phyloP scores from a whole-genome alignment of 2,797 vertebrate species.

The Octomys mimax region DNA sequence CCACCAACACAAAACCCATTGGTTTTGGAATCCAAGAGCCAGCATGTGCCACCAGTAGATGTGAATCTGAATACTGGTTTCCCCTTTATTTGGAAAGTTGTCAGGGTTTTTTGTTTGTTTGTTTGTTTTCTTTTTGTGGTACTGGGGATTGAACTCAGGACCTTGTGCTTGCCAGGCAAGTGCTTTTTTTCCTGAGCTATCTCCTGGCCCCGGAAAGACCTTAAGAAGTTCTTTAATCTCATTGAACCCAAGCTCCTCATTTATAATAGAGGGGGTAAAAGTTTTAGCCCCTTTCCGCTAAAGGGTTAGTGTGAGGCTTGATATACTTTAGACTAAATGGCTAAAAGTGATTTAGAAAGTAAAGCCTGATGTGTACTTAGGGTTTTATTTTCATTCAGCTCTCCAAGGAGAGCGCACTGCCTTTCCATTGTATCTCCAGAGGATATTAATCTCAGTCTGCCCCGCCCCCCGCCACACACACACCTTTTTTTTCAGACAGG shows the following conservation, averaged over 20 bases:
- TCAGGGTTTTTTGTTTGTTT: background rate
- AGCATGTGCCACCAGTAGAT: background rate
- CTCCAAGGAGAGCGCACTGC: background rate
- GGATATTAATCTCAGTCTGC: background rate
- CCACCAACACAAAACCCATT: background rate
- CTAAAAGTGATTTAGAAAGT: background rate
- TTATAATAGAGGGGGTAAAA: background rate
- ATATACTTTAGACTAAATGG: background rate
- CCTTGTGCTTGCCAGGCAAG: too few species aligned
- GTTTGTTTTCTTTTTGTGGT: too few species aligned
- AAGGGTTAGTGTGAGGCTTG: background rate
- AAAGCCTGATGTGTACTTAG: background rate
- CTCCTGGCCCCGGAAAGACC: too few species aligned
- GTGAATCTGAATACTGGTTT: background rate
- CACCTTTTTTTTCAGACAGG: background rate
- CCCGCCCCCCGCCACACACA: background rate
- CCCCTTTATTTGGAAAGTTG: constrained; percentile 25
- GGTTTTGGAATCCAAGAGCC: background rate
- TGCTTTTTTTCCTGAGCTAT: too few species aligned
- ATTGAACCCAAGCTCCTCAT: background rate
- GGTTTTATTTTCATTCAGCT: background rate
- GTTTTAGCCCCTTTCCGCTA: background rate
- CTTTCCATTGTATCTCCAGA: background rate
- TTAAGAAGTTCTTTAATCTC: background rate
- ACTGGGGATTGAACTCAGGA: too few species aligned